These are phyloP conservation scores for Neodiprion pinetum DNA, from an alignment of 1,140 invertebrate genomes.

Conservation along the genomic window DNA sequence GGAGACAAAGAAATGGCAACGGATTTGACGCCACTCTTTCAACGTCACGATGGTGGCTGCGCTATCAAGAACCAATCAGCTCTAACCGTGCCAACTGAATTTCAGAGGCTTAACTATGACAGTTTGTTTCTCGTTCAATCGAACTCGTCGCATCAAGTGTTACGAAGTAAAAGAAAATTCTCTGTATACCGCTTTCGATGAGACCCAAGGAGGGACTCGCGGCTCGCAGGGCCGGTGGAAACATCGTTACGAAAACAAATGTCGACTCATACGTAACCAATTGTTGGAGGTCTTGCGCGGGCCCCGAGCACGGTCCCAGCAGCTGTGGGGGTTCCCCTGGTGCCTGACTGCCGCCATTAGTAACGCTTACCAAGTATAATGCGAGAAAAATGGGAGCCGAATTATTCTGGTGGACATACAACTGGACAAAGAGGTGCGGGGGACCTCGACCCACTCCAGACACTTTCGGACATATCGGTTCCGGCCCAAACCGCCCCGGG, in stretches of 20 bases:
- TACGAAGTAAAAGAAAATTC: no score
- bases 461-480: neutral
- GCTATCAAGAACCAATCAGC: no score
- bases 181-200: no score
- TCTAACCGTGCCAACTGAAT: no score
- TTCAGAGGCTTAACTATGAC: no score
- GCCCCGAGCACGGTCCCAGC: neutral
- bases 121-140: no score
- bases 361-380: constrained; percentile 36
- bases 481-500: constrained; percentile 1
- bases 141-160: no score
- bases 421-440: constrained; percentile 29
- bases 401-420: constrained; percentile 40
- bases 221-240: neutral
- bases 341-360: neutral
- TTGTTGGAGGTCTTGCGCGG: neutral
- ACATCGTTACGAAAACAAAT: constrained; percentile 3
- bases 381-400: constrained; percentile 49
- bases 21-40: no score
- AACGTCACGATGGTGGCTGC: no score
- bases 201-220: no score
- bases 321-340: constrained; percentile 3
- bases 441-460: constrained; percentile 18
- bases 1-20: no score
- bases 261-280: neutral